phyloP scores from a whole-genome alignment of 2,888 invertebrate species.

The Drosophila prostipennis region DNA sequence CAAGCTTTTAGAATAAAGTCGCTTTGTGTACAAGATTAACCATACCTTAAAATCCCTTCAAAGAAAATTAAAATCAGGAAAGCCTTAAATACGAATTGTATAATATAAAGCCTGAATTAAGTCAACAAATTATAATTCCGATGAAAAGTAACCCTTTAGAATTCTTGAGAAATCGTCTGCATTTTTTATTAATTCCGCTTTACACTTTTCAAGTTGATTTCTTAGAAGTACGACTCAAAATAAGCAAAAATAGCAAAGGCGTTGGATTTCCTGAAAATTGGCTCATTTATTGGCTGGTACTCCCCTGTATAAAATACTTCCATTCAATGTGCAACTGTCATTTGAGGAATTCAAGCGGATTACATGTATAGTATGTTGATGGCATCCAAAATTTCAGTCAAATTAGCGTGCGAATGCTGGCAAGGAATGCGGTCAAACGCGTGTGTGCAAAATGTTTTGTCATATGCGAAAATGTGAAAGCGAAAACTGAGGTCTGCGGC shows the following conservation, averaged over 20 bases:
- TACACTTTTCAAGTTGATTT: background rate
- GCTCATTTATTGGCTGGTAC: background rate
- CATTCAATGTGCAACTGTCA: constrained; percentile 22
- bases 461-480: constrained; percentile 32
- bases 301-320: background rate
- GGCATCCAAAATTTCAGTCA: constrained; percentile 40
- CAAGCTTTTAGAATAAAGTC: no score
- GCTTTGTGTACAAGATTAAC: background rate
- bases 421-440: constrained; percentile 32
- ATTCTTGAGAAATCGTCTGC: background rate
- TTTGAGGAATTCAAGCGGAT: constrained; percentile 38
- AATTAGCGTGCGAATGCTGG: constrained; percentile 49
- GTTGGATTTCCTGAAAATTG: background rate
- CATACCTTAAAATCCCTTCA: background rate
- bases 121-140: background rate
- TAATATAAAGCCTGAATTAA: background rate
- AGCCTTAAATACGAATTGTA: background rate
- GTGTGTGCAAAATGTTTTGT: constrained; percentile 34
- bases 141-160: background rate
- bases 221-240: background rate
- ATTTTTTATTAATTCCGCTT: background rate
- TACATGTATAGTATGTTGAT: constrained; percentile 19
- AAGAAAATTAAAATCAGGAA: background rate
- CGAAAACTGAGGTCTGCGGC: constrained; percentile 32
- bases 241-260: background rate